Evolutionary conservation across 2,113 vertebrate species (phyloP).

Genomic region (Elephantulus edwardii): DNA sequence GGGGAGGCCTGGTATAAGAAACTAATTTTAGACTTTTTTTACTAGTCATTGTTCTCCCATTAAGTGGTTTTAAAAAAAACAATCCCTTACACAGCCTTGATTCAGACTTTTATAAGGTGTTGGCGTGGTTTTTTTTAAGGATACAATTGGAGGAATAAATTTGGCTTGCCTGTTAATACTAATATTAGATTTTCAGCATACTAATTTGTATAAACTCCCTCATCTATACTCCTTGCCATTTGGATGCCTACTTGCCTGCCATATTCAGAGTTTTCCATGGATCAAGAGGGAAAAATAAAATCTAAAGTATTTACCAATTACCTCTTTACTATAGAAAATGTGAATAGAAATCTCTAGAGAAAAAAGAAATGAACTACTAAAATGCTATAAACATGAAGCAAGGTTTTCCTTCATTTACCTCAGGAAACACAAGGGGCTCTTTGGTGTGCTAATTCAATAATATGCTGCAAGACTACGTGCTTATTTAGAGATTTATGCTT

Average conservation of each 20-base stretch:
- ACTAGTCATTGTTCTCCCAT: slow-evolving; percentile 68
- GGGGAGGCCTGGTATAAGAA: slow-evolving; percentile 65
- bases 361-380: slow-evolving; percentile 65
- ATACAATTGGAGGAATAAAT: slow-evolving; percentile 68
- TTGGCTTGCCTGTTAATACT: slow-evolving; percentile 50
- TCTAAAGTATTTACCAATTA: slow-evolving; percentile 66
- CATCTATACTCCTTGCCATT: slow-evolving; percentile 10
- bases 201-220: slow-evolving; percentile 59
- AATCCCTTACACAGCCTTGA: slow-evolving; percentile 56
- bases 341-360: slow-evolving; percentile 33
- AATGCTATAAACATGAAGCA: slow-evolving; percentile 54
- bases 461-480: not conserved
- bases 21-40: slow-evolving; percentile 68
- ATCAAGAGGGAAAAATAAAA: slow-evolving; percentile 68
- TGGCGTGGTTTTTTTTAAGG: slow-evolving; percentile 35
- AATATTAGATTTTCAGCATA: slow-evolving; percentile 44
- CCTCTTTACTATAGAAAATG: slow-evolving; percentile 55
- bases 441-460: slow-evolving; percentile 60
- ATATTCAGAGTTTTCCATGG: slow-evolving; percentile 51
- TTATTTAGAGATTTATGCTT: not conserved
- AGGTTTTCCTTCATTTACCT: slow-evolving; percentile 55
- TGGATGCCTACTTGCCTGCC: not conserved
- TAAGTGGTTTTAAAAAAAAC: slow-evolving; percentile 62
- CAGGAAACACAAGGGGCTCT: slow-evolving; percentile 42
- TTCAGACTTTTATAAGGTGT: slow-evolving; percentile 74